Conservation (phyloP, 2,888 invertebrate genomes). For the Eristalis arbustorum region DNA sequence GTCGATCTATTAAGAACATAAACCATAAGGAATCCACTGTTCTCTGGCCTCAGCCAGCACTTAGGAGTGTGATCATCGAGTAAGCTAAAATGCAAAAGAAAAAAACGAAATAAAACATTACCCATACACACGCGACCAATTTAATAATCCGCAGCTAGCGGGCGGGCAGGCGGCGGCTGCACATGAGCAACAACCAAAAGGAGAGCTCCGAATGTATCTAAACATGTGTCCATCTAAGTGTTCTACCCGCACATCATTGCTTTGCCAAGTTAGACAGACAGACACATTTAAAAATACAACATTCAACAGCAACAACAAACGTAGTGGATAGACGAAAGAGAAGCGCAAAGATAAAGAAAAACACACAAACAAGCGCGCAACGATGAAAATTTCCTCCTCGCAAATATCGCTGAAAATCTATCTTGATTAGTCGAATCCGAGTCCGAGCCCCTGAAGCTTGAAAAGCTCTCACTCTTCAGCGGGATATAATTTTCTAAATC, state of each 20-base stretch:
- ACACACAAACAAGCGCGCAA: constrained; percentile 36
- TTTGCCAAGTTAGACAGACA: constrained; percentile 52
- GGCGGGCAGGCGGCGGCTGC: neutral
- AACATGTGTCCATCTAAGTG: constrained; percentile 57
- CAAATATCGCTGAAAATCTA: constrained; percentile 74
- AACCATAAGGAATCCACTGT: constrained; percentile 23
- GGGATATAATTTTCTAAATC: constrained; percentile 58
- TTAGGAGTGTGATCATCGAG: constrained; percentile 26
- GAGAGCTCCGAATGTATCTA: constrained; percentile 58
- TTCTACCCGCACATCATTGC: constrained; percentile 1
- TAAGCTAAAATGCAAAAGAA: constrained; percentile 31
- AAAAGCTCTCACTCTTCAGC: constrained; percentile 73
- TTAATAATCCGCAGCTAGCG: constrained; percentile 10
- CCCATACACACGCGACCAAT: constrained; percentile 19
- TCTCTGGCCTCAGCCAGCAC: constrained; percentile 25
- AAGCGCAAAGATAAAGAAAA: constrained; percentile 11
- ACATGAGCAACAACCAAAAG: constrained; percentile 10
- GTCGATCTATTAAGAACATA: constrained; percentile 38
- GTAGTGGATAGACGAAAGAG: constrained; percentile 45
- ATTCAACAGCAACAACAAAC: constrained; percentile 23
- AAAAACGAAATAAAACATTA: neutral
- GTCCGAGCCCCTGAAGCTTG: constrained; percentile 80
- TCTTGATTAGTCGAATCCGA: constrained; percentile 79
- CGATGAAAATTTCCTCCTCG: constrained; percentile 72
- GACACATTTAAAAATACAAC: constrained; percentile 50